Evolutionary conservation across 2,888 invertebrate species (phyloP), one percentile per base, ranked within the genome.

Genomic region (Temnothorax rugatulus): DNA sequence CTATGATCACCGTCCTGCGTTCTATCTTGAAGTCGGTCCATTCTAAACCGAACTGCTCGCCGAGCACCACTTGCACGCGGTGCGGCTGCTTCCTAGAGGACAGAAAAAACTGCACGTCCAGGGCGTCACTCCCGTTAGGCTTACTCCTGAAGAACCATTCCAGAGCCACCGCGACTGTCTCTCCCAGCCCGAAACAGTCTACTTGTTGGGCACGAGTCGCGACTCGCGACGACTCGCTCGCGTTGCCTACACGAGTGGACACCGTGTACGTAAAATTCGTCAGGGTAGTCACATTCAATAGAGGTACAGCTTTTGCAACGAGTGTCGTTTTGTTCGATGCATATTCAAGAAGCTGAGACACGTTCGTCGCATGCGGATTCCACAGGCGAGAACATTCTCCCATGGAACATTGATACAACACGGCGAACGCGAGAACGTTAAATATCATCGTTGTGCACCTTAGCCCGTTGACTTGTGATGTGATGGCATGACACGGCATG

Each of bases 11-110:
- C 0, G 97, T 97, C 86, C 93, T 95, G 64, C 96, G 95, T 1
- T 91, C 92, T 0, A 96, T 94, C n/a, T 96, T 93, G 90, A 96
- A 97, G 89, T 96, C 96, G 0, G 96, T 96, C 95, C 96, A 96
- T 83, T 96, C 95, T 15, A 97, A 91, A 0, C 96, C 96, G 85
- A 96, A 96, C 85, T 96, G 96, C 0, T 94, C 87, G 0, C 93
- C 94, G 4, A 85, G 71, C 0, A 91, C n/a, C 2, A 96, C 95
- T 93, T 95, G 95, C 41, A 95, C 95, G 86, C 96, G 95, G 0
- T 88, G 82, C 0, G 94, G 94, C 68, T 93, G 93, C 3, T 86
- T 92, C 13, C 96, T 94, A 0, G 96, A 96, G 0, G 95, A 94
- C 81, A 96, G 94, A 86, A 94, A 95, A 91, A 96, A 96, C 75